A percentile compares a stretch with the other conserved stretches of the same genome.
Evolutionary conservation across 1,140 invertebrate genomes (phyloP).

Genomic region (Apis mellifera): Amel_HAv3.1 CM009943.2:1741001-1741500

Average conservation of each 20-base stretch:
- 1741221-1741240: constrained; percentile 83
- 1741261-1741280: constrained; percentile 96
- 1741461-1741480: no score
- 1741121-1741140: constrained; percentile 76
- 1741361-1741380: constrained; percentile 95
- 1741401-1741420: constrained; percentile 84
- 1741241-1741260: constrained; percentile 93
- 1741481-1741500: no score
- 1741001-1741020: constrained; percentile 85
- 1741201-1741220: constrained; percentile 73
- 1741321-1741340: constrained; percentile 93
- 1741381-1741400: constrained; percentile 90
- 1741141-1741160: constrained; percentile 70
- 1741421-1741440: constrained; percentile 67
- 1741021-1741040: constrained; percentile 95
- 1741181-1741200: constrained; percentile 54
- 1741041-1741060: constrained; percentile 89
- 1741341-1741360: constrained; percentile 97
- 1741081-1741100: constrained; percentile 58
- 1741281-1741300: constrained; percentile 95
- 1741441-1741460: not conserved
- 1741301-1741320: constrained; percentile 96
- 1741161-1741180: constrained; percentile 65
- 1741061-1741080: constrained; percentile 70
- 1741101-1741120: constrained; percentile 73